Evolutionary conservation across 2,113 vertebrate genomes (phyloP), one percentile per base, ranked within the genome.

Genomic region (Tupaia tana): DNA sequence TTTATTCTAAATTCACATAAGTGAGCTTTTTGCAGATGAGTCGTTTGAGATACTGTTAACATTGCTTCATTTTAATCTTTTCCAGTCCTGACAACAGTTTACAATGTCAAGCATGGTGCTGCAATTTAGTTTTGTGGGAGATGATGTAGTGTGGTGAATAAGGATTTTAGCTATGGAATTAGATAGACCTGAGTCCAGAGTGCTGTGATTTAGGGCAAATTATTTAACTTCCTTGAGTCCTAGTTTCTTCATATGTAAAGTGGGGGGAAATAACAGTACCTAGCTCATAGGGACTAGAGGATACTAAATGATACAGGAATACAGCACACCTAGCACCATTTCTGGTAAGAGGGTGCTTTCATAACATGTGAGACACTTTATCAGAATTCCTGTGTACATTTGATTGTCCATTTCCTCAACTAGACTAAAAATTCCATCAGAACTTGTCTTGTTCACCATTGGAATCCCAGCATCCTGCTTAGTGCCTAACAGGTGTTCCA

Each of bases 1-100:
- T 91, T 90, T 94, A 86, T 96, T 92, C 22, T 54, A 82, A 85
- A 64, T 86, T 91, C 87, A 88, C 56, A 7, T 61, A 73, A 56
- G 52, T 83, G 63, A 70, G 89, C 67, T 84, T 69, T 66, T 25
- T 84, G 58, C 80, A 85, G 31, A 18, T 22, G 66, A 25, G 61
- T 14, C 84, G 70, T 52, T 63, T 9, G 10, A 77, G 61, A 74
- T 13, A 25, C 9, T 71, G 22, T 34, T 70, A 69, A 54, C 0
- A 27, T 63, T 84, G 34, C 29, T 86, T 81, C 1, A 11, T 85
- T 94, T 58, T n/a, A 7, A 54, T 56, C n/a, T 77, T 86, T 63
- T n/a, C 7, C 63, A 34, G 0, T 67, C 79, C 61, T 61, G 27
- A 61, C 20, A 71, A 34, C 4, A 24, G 54, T 89, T 90, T 74